Base-by-base conservation (phyloP, 2,113 vertebrate species). In the Buteo buteo region DNA sequence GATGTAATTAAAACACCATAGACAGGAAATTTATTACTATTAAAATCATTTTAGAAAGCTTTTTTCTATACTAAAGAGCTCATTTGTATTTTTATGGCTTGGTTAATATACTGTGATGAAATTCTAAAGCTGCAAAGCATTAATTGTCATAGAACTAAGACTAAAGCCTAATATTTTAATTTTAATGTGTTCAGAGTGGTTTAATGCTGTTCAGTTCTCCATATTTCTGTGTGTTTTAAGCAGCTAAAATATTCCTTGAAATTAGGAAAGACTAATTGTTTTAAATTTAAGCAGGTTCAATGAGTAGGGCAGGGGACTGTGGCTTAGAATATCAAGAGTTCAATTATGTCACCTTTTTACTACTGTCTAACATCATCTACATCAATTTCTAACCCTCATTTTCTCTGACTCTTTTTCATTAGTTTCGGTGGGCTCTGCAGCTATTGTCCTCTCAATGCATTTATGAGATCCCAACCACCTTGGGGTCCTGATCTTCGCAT, bases 1-100 rank as follows among this genome's bases (percentile, higher is more conserved):
- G 20, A 34, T 55, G 47, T 29, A 94, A 94, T 93, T 93, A 93
- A 89, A 96, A 79, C 10, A 74, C 31, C 24, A 57, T 22, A 71
- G 45, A 49, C 45, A 64, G 84, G 34, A 87, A 86, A 95, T 77
- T 73, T 93, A 90, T 89, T 77, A 40, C 40, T 74, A 70, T 91
- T 90, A 86, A 93, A 93, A 94, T 79, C 4, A 88, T 88, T 94
- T 95, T 70, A 77, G 58, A 82, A 93, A 90, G 38, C 0, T 0
- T n/a, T 96, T 93, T 96, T 94, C 66, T 57, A 36, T 85, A 44
- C 58, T 94, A 66, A 94, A 77, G 55, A 90, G 11, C 54, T 81
- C 93, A 93, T 91, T 97, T 90, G 54, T 96, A 47, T 88, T 96
- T 95, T 95, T 96, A 90, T 0, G 4, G 50, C 74, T 91, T 96